Evolutionary conservation across 2,113 vertebrate genomes (phyloP), one percentile per base, ranked within the genome.

Genomic region (Micronycteris hirsuta): DNA sequence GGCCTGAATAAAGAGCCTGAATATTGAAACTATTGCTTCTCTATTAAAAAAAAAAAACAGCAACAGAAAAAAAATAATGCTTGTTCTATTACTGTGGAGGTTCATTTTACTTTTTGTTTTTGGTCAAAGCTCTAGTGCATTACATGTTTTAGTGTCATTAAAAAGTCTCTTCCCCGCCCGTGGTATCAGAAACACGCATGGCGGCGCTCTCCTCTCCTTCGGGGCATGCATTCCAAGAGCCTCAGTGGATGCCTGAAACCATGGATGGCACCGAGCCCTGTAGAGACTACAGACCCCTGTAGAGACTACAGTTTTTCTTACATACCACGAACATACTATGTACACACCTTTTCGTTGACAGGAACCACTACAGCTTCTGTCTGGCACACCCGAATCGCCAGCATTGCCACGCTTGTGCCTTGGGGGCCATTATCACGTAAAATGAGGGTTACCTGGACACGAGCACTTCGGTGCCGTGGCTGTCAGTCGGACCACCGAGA

Each of bases 11-110:
- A 89, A 85, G 58, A 95, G 88, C 19, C 11, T 14, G 81, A 71
- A 41, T 81, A 54, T 41, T 52, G 28, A 81, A 65, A 78, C 77
- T 33, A 15, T 82, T 94, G 73, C 84, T 85, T 95, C 84, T 92
- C 31, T 73, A 16, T 74, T 9, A 17, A 74, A 43, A 68, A 17
- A 74, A 43, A 68, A 52, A 19, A 52, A 36, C 20, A 33, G 12
- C 17, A 63, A 14, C 26, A 76, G 63, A 78, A 80, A 49, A 70
- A 86, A 74, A 49, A 49, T 81, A 33, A n/a, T 89, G 28, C 49
- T 91, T 88, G 45, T 80, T 80, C 70, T 80, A 16, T 92, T 45
- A 74, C 41, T 22, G 0, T 9, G 47, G 16, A 92, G 65, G 70
- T 68, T 93, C 80, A 10, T 52, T 84, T 76, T 68, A n/a, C 28